Evolutionary conservation across 2,113 vertebrate species (phyloP).

Genomic region (Argyrosomus japonicus): DNA sequence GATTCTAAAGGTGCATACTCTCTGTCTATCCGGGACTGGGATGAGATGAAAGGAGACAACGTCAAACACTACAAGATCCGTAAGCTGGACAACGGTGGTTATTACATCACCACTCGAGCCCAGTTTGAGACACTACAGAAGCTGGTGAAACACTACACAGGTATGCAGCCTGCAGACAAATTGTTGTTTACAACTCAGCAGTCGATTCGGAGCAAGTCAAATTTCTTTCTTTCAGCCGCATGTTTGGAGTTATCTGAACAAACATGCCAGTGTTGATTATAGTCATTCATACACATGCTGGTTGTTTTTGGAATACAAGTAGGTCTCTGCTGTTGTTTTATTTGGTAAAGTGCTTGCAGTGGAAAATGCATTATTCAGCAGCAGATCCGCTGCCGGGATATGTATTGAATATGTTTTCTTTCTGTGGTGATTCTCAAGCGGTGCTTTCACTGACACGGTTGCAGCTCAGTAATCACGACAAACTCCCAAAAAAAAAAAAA

Average conservation of each 20-base stretch:
- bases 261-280: background rate
- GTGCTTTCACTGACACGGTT: background rate
- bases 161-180: slow-evolving; percentile 74
- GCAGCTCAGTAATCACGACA: slow-evolving; percentile 12
- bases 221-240: background rate
- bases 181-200: slow-evolving; percentile 50
- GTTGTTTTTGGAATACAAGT: background rate
- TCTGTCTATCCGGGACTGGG: slow-evolving; percentile 98
- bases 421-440: slow-evolving; percentile 2
- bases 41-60: slow-evolving; percentile 96
- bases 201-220: background rate
- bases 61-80: slow-evolving; percentile 99
- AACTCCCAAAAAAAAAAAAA: slow-evolving; percentile 14
- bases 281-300: background rate
- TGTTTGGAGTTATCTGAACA: slow-evolving; percentile 6
- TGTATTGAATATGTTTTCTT: slow-evolving; percentile 38
- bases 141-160: slow-evolving; percentile 98
- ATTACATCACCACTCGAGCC: slow-evolving; percentile 98
- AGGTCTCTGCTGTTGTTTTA: background rate
- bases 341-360: slow-evolving; percentile 2
- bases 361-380: slow-evolving; percentile 58
- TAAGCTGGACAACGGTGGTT: slow-evolving; percentile 97
- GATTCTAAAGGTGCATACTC: slow-evolving; percentile 91
- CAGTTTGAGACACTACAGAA: slow-evolving; percentile 97
- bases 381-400: slow-evolving; percentile 30